Evolutionary conservation across 2,113 vertebrate species (phyloP).

Genomic region (Passer montanus): DNA sequence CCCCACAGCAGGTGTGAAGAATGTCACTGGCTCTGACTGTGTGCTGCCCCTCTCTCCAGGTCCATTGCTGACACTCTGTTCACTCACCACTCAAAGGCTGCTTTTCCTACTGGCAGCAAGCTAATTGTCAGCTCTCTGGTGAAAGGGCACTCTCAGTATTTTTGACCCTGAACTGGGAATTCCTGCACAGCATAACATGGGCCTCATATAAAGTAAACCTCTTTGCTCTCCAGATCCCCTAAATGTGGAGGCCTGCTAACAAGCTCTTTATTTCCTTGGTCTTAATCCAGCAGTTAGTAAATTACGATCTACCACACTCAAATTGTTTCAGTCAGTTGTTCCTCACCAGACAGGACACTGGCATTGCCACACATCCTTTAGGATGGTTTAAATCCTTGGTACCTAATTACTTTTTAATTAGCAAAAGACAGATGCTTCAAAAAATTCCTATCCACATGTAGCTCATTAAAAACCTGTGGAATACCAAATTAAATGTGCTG

Average conservation of each 20-base stretch:
- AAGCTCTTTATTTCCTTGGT: not conserved
- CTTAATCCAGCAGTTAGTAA: not conserved
- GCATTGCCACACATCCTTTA: not conserved
- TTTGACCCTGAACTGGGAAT: conserved; percentile 9
- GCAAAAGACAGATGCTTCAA: not conserved
- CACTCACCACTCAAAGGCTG: conserved; percentile 54
- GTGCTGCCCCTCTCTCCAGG: conserved; percentile 66
- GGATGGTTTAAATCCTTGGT: not conserved
- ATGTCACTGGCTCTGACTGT: conserved; percentile 40
- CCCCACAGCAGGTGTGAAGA: conserved; percentile 82
- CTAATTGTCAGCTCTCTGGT: not conserved
- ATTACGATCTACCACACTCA: not conserved
- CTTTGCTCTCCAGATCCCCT: not conserved
- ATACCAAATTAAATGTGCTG: not conserved
- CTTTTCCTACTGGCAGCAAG: conserved; percentile 10
- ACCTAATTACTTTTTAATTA: not conserved
- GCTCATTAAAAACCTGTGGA: not conserved
- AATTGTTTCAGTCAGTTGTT: not conserved
- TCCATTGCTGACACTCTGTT: not conserved
- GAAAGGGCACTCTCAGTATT: conserved; percentile 2
- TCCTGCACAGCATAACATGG: not conserved
- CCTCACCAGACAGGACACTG: not conserved
- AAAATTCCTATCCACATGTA: not conserved
- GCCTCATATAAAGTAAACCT: not conserved
- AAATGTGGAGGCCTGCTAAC: not conserved